A percentile compares a stretch with the other conserved stretches of the same genome.
phyloP scores from a whole-genome alignment of 2,888 invertebrate species.

The Tigriopus californicus region DNA sequence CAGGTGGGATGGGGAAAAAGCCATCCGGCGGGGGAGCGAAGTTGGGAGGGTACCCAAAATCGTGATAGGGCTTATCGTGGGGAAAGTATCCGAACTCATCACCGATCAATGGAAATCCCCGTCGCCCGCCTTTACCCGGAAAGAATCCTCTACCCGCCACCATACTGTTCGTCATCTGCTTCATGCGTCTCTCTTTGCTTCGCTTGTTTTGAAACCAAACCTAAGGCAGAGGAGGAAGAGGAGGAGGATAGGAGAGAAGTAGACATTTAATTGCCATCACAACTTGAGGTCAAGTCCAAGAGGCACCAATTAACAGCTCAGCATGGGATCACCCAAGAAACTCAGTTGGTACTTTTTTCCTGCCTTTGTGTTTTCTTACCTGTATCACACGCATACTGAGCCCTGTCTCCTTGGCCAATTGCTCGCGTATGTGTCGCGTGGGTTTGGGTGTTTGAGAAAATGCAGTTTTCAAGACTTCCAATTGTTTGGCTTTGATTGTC shows the following conservation, averaged over 20 bases:
- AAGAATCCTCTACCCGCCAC: constrained; percentile 11
- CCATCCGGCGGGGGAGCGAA: constrained; percentile 2
- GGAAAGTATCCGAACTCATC: constrained; percentile 13
- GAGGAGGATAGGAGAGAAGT: background rate
- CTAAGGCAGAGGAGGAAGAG: background rate
- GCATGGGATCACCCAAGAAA: no score
- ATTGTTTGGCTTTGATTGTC: constrained; percentile 97
- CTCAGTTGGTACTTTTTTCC: background rate
- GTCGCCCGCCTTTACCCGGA: constrained; percentile 11
- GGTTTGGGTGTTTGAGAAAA: constrained; percentile 98
- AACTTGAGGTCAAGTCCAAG: no score
- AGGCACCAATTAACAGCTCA: no score
- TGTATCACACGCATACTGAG: constrained; percentile 99
- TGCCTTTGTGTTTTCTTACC: constrained; percentile 24
- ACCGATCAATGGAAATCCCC: constrained; percentile 10
- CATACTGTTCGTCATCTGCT: constrained; percentile 44
- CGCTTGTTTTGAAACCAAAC: constrained; percentile 99
- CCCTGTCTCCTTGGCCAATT: constrained; percentile 95
- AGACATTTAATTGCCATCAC: no score
- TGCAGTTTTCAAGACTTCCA: constrained; percentile 94
- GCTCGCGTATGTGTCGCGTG: constrained; percentile 95
- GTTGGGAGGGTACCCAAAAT: constrained; percentile 5
- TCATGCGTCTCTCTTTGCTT: constrained; percentile 92
- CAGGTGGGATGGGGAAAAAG: constrained; percentile 11
- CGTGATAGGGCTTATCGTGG: constrained; percentile 2